Evolutionary conservation across 2,113 vertebrate genomes (phyloP).

Genomic region (Pongo abelii): DNA sequence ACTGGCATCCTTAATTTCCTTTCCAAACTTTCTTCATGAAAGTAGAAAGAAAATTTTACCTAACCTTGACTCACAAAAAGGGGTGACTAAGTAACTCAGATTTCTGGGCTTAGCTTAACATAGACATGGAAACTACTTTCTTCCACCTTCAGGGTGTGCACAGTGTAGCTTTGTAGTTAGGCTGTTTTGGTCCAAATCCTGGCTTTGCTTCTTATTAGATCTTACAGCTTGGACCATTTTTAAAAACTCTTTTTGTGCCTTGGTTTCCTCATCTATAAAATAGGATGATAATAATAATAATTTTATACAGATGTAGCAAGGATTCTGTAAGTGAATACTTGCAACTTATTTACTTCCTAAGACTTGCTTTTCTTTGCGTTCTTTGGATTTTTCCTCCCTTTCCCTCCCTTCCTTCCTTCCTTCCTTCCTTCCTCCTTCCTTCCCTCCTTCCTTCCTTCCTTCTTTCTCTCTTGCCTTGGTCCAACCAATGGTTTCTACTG

Average conservation of each 20-base stretch:
- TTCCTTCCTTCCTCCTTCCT: fast-evolving
- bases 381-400: background rate
- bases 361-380: background rate
- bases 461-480: background rate
- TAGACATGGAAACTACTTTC: background rate
- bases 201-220: background rate
- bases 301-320: background rate
- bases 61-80: background rate
- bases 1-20: background rate
- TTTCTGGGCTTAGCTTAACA: background rate
- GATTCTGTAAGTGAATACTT: background rate
- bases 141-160: background rate
- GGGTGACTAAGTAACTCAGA: background rate
- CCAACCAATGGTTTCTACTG: background rate
- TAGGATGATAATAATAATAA: background rate
- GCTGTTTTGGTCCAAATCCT: background rate
- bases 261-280: background rate
- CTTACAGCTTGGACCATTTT: background rate
- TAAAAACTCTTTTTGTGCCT: background rate
- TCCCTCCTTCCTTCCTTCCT: too few species aligned
- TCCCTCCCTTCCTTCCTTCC: fast-evolving
- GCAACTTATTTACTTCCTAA: background rate
- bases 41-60: background rate
- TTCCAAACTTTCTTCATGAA: background rate
- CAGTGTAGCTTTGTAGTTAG: background rate